A percentile compares a stretch with the other conserved stretches of the same genome.
These are phyloP conservation scores for Urosaurus nigricauda DNA, from an alignment of 2,797 vertebrate genomes.

Conservation along the genomic window DNA sequence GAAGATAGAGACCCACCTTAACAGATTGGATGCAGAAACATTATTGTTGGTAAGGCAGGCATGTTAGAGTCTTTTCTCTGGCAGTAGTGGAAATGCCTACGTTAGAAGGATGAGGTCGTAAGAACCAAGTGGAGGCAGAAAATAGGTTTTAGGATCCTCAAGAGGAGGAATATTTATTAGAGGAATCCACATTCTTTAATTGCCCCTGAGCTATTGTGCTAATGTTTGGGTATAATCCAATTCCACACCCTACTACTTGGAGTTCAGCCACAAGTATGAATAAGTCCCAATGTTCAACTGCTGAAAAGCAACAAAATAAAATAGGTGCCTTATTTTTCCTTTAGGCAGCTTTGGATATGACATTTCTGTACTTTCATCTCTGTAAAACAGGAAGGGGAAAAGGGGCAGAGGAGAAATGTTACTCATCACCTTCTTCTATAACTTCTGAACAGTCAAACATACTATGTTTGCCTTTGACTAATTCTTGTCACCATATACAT, in stretches of 20 bases:
- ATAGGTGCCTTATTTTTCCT: not conserved
- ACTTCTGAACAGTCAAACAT: not conserved
- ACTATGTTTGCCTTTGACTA: not conserved
- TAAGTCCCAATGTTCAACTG: not conserved
- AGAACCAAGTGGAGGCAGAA: too few relatives aligned
- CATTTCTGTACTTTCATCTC: not conserved
- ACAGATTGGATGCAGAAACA: too few relatives aligned
- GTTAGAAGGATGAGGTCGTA: too few relatives aligned
- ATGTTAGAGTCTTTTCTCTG: too few relatives aligned
- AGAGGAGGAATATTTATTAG: too few relatives aligned
- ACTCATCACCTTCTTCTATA: not conserved
- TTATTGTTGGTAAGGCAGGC: too few relatives aligned
- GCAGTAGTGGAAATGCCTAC: too few relatives aligned
- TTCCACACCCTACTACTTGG: not conserved
- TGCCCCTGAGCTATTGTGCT: not conserved
- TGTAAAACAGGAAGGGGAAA: not conserved
- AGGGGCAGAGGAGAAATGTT: not conserved
- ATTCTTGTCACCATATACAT: not conserved
- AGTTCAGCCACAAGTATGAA: not conserved
- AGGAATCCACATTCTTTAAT: not conserved
- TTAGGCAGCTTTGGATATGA: not conserved
- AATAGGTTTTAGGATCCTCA: too few relatives aligned
- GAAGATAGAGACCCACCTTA: conserved; percentile 9
- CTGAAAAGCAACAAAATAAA: not conserved
- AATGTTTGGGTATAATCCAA: not conserved